Evolutionary conservation across 2,113 vertebrate genomes (phyloP).

Genomic region (Ictalurus punctatus): DNA sequence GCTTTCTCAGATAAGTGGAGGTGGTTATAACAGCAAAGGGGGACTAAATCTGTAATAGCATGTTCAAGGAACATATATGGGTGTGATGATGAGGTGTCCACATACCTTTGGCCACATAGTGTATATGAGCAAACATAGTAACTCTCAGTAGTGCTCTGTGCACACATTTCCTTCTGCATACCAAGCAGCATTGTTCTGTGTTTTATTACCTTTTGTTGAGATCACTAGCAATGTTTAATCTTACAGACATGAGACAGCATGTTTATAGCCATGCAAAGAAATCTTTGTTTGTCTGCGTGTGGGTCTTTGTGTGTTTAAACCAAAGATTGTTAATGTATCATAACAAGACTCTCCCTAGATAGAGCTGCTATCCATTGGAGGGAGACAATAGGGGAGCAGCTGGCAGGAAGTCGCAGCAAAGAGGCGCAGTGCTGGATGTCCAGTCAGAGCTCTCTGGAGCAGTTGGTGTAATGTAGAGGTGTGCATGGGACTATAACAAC

Average conservation of each 20-base stretch:
- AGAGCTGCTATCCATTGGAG: slow-evolving; percentile 42
- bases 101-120: neutral
- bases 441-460: slow-evolving; percentile 27
- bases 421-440: slow-evolving; percentile 16
- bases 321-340: slow-evolving; percentile 45
- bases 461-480: slow-evolving; percentile 13
- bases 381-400: slow-evolving; percentile 51
- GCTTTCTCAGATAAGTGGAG: neutral
- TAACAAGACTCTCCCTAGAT: slow-evolving; percentile 41
- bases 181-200: slow-evolving; percentile 13
- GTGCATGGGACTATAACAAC: slow-evolving; percentile 35
- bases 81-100: neutral
- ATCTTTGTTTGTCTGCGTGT: slow-evolving; percentile 45
- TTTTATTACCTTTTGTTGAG: neutral
- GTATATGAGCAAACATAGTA: slow-evolving; percentile 16
- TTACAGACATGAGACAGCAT: slow-evolving; percentile 10
- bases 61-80: neutral
- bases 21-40: neutral
- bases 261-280: neutral
- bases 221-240: slow-evolving; percentile 12
- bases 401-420: slow-evolving; percentile 49
- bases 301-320: slow-evolving; percentile 39
- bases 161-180: slow-evolving; percentile 1
- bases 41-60: neutral
- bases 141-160: neutral